Conservation (phyloP, 2,797 vertebrate genomes). For the Lepus townsendii region DNA sequence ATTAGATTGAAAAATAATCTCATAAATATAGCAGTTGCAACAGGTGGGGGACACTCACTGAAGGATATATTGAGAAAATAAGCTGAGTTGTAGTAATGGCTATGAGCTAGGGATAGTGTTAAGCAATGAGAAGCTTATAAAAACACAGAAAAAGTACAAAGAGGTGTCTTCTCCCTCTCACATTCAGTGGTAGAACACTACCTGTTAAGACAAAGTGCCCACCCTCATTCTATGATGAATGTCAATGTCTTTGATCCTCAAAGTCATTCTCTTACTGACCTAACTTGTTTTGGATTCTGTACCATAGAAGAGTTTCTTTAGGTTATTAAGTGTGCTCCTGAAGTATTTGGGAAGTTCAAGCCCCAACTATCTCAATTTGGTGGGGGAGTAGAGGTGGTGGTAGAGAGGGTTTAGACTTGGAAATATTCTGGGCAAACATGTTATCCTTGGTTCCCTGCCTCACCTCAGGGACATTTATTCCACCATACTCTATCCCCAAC, state of each 20-base stretch:
- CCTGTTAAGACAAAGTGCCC: background rate
- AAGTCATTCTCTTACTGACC: background rate
- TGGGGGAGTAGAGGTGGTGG: too few species aligned
- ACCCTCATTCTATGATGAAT: background rate
- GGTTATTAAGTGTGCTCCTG: background rate
- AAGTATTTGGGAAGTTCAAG: background rate
- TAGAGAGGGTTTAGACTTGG: too few species aligned
- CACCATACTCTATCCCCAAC: background rate
- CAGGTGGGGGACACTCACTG: conserved; percentile 38
- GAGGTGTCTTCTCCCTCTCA: background rate
- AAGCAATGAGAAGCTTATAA: background rate
- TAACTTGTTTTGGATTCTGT: background rate
- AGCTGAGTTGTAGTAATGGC: conserved; percentile 45
- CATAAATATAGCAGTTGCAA: conserved; percentile 52
- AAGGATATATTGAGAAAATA: conserved; percentile 53
- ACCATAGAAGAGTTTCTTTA: background rate
- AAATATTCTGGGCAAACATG: background rate
- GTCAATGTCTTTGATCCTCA: conserved; percentile 12
- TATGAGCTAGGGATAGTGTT: background rate
- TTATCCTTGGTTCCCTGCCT: background rate
- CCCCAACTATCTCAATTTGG: background rate
- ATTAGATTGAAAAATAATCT: conserved; percentile 70
- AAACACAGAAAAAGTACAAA: background rate
- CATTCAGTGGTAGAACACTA: background rate
- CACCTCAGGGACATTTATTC: background rate